Base-by-base conservation (phyloP, 2,888 invertebrate species). In the Cheilosia vulpina region DNA sequence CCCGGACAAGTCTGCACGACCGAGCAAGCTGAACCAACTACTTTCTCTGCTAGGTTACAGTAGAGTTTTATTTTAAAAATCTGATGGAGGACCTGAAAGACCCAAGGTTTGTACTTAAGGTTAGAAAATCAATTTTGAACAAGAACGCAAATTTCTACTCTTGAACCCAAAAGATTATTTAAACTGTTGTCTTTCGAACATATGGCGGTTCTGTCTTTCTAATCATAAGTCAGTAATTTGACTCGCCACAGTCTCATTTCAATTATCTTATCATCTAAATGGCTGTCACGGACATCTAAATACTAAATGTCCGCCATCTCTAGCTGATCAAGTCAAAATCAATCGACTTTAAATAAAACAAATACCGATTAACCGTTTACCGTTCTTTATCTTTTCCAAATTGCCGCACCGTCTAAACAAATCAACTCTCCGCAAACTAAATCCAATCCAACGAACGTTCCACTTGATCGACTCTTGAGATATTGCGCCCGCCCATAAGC, bases 391-490 rank as follows among this genome's bases (percentile, higher is more conserved):
- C 60, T 75, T 57, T 63, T 68, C 43, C 52, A 84, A 69, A 52
- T 75, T 80, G 80, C 84, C 80, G 84, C 76, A 55, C 71, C 68
- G 85, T 85, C 81, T 73, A 81, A 81, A 85, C 81, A 77, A 50
- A 85, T 85, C 68, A 72, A 43, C 77, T 68, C 9, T 47, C 38
- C 57, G 47, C 41, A 71, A 69, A 62, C 62, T 53, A 77, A 85
- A 77, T 63, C 68, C 60, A 76, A 81, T 72, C 62, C 45, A 76
- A 52, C 45, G 71, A 76, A 72, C 50, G 68, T 85, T 85, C 77
- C 81, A 19, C 76, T 81, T 81, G 85, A 85, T 68, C 85, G 68
- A 62, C 66, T 72, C 62, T 38, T 63, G 27, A 81, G 76, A 85
- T 68, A 85, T 72, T 45, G 66, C 60, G 85, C 76, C 85, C 81